phyloP scores from a whole-genome alignment of 2,113 vertebrate species.

The Myotis davidii region DNA sequence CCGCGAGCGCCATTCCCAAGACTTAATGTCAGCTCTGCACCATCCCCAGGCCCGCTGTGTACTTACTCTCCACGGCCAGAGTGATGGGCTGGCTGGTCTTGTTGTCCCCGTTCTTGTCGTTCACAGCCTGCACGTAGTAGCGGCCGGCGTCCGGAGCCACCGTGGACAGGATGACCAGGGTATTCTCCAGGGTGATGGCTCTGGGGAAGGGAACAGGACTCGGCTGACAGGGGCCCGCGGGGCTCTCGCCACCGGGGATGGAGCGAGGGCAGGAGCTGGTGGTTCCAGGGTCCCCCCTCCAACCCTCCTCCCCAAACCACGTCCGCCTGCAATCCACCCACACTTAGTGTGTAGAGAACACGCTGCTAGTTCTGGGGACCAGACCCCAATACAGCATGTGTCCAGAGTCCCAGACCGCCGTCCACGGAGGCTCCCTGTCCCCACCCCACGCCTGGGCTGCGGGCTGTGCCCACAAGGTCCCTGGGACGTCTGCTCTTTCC shows the following conservation, averaged over 20 bases:
- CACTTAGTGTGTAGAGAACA: rapidly evolving
- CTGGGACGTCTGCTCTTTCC: neutral
- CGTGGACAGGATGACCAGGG: conserved; percentile 96
- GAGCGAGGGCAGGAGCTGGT: rapidly evolving
- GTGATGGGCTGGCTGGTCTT: conserved; percentile 98
- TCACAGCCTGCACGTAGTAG: conserved; percentile 98
- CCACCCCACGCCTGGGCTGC: rapidly evolving
- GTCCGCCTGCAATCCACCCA: neutral
- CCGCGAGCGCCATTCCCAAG: conserved; percentile 27
- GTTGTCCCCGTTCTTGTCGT: conserved; percentile 99
- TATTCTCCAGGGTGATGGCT: conserved; percentile 98
- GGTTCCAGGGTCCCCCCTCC: neutral
- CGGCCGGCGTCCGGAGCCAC: conserved; percentile 96
- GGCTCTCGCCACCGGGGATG: neutral
- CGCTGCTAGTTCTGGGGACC: rapidly evolving
- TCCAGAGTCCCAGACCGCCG: rapidly evolving
- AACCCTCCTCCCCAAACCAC: rapidly evolving
- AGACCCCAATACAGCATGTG: rapidly evolving
- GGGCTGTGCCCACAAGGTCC: neutral
- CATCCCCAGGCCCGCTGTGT: neutral
- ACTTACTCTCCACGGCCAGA: conserved; percentile 95
- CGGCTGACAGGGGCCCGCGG: neutral
- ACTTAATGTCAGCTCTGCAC: neutral
- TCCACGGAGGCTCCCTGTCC: rapidly evolving
- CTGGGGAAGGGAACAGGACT: conserved; percentile 77